Evolutionary conservation across 2,113 vertebrate species (phyloP).

Genomic region (Amazona guildingii): DNA sequence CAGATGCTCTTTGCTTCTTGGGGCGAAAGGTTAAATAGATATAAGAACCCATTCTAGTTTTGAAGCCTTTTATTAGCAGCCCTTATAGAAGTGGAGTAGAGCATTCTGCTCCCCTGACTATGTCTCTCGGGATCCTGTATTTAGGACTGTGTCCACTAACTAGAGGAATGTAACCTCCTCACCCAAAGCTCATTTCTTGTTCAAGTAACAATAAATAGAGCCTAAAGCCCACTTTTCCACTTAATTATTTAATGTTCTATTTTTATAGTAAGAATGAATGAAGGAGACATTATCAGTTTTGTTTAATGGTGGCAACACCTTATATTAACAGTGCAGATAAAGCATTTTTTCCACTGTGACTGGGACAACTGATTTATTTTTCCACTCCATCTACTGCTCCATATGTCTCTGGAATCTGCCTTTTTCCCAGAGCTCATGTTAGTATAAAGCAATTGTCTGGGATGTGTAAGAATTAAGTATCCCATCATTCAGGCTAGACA

Average conservation of each 20-base stretch:
- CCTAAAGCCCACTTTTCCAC: slow-evolving; percentile 11
- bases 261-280: slow-evolving; percentile 59
- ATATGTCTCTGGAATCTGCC: slow-evolving; percentile 88
- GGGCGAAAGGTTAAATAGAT: slow-evolving; percentile 85
- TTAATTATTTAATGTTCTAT: slow-evolving; percentile 68
- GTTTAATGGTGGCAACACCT: slow-evolving; percentile 71
- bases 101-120: slow-evolving; percentile 54
- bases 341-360: slow-evolving; percentile 72
- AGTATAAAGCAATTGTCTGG: slow-evolving; percentile 92
- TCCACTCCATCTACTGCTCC: slow-evolving; percentile 86
- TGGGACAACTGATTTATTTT: slow-evolving; percentile 84
- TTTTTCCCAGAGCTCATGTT: slow-evolving; percentile 88
- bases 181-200: slow-evolving; percentile 51
- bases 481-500: slow-evolving; percentile 95
- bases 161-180: slow-evolving; percentile 56
- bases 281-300: slow-evolving; percentile 48
- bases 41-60: slow-evolving; percentile 81
- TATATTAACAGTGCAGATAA: slow-evolving; percentile 78
- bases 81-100: slow-evolving; percentile 66
- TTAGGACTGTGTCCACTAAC: slow-evolving; percentile 65
- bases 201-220: slow-evolving; percentile 48
- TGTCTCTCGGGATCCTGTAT: slow-evolving; percentile 64
- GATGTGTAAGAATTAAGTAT: slow-evolving; percentile 97
- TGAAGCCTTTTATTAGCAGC: slow-evolving; percentile 81
- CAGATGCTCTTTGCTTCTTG: slow-evolving; percentile 85